Conservation (phyloP, 2,888 invertebrate species). For the Pelosia muscerda region DNA sequence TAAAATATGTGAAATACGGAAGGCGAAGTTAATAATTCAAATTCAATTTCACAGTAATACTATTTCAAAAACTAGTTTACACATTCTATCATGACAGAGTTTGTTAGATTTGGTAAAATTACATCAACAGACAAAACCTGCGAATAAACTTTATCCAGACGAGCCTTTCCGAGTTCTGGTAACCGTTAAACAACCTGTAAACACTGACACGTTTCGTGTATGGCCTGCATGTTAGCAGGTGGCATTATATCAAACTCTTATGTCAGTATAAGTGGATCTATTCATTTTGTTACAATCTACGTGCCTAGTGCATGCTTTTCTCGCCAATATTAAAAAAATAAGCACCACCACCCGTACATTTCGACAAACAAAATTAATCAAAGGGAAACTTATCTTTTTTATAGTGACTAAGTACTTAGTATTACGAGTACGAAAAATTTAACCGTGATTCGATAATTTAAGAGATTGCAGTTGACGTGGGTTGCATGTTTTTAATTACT, state of each 20-base stretch:
- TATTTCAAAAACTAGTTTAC: too few relatives aligned
- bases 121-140: too few relatives aligned
- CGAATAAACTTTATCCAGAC: too few relatives aligned
- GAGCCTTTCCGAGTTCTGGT: too few relatives aligned
- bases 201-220: neutral
- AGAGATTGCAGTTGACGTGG: neutral
- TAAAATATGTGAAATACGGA: neutral
- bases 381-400: too few relatives aligned
- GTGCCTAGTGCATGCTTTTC: neutral
- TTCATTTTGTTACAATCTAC: neutral
- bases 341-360: neutral
- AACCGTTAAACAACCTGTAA: neutral
- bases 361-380: neutral
- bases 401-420: neutral
- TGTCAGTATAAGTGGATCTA: neutral
- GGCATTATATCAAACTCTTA: neutral
- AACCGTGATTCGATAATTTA: neutral
- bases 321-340: neutral
- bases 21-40: neutral
- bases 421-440: neutral
- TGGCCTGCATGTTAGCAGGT: neutral
- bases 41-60: neutral
- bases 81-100: neutral
- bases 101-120: neutral
- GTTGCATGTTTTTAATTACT: conserved; percentile 1